These are phyloP conservation scores for Tauraco erythrolophus DNA, from an alignment of 2,113 vertebrate species.

Conservation along the genomic window DNA sequence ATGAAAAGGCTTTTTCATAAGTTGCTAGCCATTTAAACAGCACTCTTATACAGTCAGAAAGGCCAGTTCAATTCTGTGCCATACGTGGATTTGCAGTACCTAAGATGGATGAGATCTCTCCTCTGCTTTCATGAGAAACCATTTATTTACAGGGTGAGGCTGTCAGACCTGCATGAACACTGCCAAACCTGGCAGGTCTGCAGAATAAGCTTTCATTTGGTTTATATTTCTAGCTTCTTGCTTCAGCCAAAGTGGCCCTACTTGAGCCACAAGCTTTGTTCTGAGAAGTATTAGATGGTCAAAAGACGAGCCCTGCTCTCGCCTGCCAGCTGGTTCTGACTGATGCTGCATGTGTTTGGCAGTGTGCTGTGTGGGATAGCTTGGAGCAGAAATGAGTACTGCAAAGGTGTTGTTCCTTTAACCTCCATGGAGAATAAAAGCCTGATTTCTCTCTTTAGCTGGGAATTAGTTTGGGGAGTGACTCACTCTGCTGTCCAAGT, in stretches of 20 bases:
- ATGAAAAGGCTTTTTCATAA: neutral
- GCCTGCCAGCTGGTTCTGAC: neutral
- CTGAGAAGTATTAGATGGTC: neutral
- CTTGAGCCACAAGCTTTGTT: neutral
- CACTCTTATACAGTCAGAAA: neutral
- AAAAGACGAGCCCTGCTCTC: neutral
- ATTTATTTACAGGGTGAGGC: slow-evolving; percentile 29
- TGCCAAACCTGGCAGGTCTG: slow-evolving; percentile 27
- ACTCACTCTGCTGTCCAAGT: neutral
- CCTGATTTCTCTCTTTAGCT: neutral
- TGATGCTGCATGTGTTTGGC: neutral
- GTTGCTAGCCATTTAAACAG: slow-evolving; percentile 2
- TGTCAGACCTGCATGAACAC: neutral
- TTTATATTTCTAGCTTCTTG: neutral
- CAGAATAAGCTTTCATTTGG: slow-evolving; percentile 1
- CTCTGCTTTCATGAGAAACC: neutral
- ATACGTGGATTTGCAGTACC: neutral
- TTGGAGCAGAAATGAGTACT: neutral
- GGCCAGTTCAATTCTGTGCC: neutral
- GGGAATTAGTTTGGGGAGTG: slow-evolving; percentile 1
- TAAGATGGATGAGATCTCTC: slow-evolving; percentile 26
- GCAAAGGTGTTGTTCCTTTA: neutral
- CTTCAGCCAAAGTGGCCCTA: neutral
- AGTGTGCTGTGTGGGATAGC: neutral
- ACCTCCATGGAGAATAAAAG: neutral